phyloP scores from a whole-genome alignment of 2,888 invertebrate genomes.

The Linnaemya tessellans region DNA sequence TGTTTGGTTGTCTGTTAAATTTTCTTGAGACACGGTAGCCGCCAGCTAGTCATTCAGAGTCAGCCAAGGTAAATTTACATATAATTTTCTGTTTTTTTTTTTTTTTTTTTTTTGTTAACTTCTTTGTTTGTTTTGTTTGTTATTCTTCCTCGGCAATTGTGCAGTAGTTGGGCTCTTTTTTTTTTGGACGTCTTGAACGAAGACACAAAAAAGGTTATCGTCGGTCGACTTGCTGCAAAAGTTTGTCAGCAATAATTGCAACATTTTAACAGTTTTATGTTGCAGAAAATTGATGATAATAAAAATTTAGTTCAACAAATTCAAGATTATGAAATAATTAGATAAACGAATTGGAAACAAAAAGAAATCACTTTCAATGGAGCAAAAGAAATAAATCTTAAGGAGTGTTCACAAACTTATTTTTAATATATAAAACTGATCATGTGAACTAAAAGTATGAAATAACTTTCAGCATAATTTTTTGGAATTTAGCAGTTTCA shows the following conservation, averaged over 20 bases:
- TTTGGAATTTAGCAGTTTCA: not conserved
- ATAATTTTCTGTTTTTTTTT: conserved; percentile 61
- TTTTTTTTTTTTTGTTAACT: not conserved
- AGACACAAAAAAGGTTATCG: conserved; percentile 35
- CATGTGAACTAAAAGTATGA: not conserved
- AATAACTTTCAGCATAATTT: not conserved
- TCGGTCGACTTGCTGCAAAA: conserved; percentile 42
- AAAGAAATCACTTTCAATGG: not conserved
- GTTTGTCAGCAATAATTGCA: conserved; percentile 53
- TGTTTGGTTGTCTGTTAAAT: conserved; percentile 61
- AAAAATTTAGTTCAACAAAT: conserved; percentile 23
- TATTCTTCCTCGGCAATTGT: conserved; percentile 8
- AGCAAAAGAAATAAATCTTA: not conserved
- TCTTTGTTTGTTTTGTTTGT: not conserved
- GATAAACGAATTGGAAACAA: not conserved
- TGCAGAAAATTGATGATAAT: conserved; percentile 22
- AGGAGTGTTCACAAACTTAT: not conserved
- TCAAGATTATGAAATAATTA: conserved; percentile 15
- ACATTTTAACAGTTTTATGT: conserved; percentile 36
- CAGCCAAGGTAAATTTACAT: conserved; percentile 64
- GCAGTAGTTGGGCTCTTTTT: conserved; percentile 10
- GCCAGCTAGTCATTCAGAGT: conserved; percentile 54
- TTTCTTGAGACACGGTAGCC: conserved; percentile 60
- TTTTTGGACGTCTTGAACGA: conserved; percentile 44
- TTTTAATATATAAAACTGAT: not conserved